Evolutionary conservation across 2,888 invertebrate species (phyloP), one percentile per base, ranked within the genome.

Genomic region (Tetragnatha montana): DNA sequence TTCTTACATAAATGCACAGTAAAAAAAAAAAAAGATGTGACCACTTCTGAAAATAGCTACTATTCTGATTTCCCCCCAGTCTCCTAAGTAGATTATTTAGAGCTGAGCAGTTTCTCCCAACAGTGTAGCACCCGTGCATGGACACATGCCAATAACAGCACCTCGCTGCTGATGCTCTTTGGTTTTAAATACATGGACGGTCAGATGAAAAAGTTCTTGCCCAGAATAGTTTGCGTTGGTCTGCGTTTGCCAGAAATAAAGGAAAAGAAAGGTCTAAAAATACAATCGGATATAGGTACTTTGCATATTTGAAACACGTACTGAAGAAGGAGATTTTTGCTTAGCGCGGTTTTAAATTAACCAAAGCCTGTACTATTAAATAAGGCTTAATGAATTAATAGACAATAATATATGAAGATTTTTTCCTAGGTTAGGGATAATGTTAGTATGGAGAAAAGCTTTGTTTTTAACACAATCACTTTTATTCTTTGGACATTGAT

Each of bases 121-220:
- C 50, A 70, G 70, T 85, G 73, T 51, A 85, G 89, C 89, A 89
- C 89, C 89, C 89, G 85, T 81, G 80, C 85, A 89, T 89, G 89
- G 89, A 89, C 81, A 85, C 49, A 85, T 89, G 89, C 89, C 89
- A 89, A 86, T 86, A 89, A 89, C 85, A 89, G 89, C 89, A 89
- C 85, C 85, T 35, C 60, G 80, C 74, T 80, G 85, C 73, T 80
- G 71, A 85, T 79, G 75, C 71, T 22, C 70, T 76, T 81, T 68
- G 75, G 81, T 89, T 89, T 85, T 85, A 89, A 89, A 89, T 89
- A 89, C 85, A 70, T 76, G 60, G 51, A 68, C 88, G 82, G 88
- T 88, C 88, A 88, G 49, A 88, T 50, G 35, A 70, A 74, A 82
- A 75, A 85, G 51, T 47, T 35, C n/a, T 82, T 75, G 78, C 79